phyloP scores from a whole-genome alignment of 2,797 vertebrate genomes.

The Dromococcyx pavoninus region DNA sequence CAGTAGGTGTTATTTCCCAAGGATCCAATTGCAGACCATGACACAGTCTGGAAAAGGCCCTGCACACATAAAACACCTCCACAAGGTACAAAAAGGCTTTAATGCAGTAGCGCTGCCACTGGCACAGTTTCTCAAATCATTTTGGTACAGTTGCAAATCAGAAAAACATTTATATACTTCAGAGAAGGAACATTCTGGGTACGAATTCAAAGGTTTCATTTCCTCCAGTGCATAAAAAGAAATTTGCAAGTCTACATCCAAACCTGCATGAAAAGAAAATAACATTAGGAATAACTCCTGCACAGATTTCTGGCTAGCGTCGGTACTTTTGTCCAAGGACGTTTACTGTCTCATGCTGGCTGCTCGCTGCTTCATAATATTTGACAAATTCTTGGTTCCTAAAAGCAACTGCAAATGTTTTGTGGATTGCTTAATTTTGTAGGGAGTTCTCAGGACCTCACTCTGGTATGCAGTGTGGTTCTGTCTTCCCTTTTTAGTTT shows the following conservation, averaged over 20 bases:
- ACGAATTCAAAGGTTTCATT: constrained; percentile 45
- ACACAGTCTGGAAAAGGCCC: not conserved
- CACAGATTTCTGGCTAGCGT: constrained; percentile 64
- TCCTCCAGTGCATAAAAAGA: constrained; percentile 6
- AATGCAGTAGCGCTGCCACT: not conserved
- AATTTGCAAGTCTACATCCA: constrained; percentile 37
- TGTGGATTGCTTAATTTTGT: constrained; percentile 69
- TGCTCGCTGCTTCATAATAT: constrained; percentile 60
- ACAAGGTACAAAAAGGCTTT: not conserved
- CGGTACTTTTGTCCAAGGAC: constrained; percentile 38
- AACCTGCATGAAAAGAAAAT: not conserved
- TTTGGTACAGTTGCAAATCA: constrained; percentile 7
- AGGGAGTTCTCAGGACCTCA: constrained; percentile 46
- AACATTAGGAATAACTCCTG: constrained; percentile 27
- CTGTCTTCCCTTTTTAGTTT: constrained; percentile 20
- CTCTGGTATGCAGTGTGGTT: not conserved
- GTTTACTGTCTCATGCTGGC: constrained; percentile 57
- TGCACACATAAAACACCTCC: not conserved
- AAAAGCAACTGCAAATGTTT: constrained; percentile 69
- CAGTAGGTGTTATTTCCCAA: not conserved
- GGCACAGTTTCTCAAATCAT: constrained; percentile 5
- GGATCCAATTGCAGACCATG: not conserved
- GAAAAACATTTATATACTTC: constrained; percentile 33
- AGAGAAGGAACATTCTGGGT: constrained; percentile 36
- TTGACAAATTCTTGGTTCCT: constrained; percentile 71